Percentiles rank a stretch among this genome's conserved stretches.
Evolutionary conservation across 1,140 invertebrate species (phyloP).

Genomic region (Palaemon carinicauda): DNA sequence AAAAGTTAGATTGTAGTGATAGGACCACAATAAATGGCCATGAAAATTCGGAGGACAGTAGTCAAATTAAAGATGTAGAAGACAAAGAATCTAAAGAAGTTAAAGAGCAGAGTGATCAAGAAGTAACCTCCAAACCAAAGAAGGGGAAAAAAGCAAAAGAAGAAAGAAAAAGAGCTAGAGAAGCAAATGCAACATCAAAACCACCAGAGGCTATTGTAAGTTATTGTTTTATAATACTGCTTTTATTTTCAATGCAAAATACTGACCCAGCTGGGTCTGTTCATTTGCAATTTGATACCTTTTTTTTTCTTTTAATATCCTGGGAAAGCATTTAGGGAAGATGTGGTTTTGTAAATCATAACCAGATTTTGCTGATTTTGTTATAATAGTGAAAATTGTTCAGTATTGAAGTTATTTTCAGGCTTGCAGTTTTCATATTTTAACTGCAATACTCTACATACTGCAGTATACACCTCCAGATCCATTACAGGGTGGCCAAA

Average conservation of each 20-base stretch:
- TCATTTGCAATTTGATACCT: too few relatives aligned
- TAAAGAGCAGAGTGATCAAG: background rate
- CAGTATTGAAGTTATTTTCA: too few relatives aligned
- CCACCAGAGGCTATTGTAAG: background rate
- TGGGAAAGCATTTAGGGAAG: too few relatives aligned
- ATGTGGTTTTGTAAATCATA: too few relatives aligned
- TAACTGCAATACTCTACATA: too few relatives aligned
- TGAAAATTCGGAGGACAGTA: background rate
- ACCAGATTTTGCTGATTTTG: too few relatives aligned
- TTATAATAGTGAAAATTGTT: too few relatives aligned
- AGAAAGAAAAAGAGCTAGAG: slow-evolving; percentile 10
- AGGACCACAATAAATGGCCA: background rate
- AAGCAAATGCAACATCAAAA: background rate
- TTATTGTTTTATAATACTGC: background rate
- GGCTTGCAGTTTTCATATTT: too few relatives aligned
- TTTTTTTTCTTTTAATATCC: too few relatives aligned
- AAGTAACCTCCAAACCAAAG: background rate
- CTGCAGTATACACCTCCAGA: too few relatives aligned
- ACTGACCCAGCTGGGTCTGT: too few relatives aligned
- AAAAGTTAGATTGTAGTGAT: background rate
- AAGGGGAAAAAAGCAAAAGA: slow-evolving; percentile 32
- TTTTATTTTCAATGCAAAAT: background rate
- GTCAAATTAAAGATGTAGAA: background rate
- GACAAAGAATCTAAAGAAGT: background rate
- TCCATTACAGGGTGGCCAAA: too few relatives aligned